phyloP scores from a whole-genome alignment of 2,888 invertebrate genomes.

The Carabus problematicus region DNA sequence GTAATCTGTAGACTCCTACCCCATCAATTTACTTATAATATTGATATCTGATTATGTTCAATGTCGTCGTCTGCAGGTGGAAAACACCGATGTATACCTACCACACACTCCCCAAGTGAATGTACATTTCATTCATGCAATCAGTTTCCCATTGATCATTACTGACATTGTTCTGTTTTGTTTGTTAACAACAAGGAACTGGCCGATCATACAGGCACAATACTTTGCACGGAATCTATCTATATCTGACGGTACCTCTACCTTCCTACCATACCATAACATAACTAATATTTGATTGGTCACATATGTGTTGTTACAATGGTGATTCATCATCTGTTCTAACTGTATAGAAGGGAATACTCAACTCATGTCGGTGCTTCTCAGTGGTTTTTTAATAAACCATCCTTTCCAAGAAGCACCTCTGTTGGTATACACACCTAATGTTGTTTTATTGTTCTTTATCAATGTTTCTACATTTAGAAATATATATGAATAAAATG shows the following conservation, averaged over 20 bases:
- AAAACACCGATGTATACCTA: no score
- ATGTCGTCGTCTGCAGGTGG: no score
- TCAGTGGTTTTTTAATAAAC: conserved; percentile 36
- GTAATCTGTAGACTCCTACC: no score
- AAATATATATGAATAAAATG: conserved; percentile 40
- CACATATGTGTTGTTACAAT: conserved; percentile 30
- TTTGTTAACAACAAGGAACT: no score
- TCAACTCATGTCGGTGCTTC: conserved; percentile 36
- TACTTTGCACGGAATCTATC: conserved; percentile 34
- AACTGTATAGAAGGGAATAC: conserved; percentile 32
- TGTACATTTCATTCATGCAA: no score
- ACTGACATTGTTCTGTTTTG: no score
- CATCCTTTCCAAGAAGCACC: conserved; percentile 41
- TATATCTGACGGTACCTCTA: conserved; percentile 33
- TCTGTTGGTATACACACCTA: conserved; percentile 40
- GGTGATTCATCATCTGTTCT: conserved; percentile 28
- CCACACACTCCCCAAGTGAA: no score
- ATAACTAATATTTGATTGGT: conserved; percentile 31
- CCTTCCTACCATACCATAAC: not conserved
- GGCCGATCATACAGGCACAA: not conserved
- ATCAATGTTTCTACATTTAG: conserved; percentile 43
- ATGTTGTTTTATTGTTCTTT: conserved; percentile 42
- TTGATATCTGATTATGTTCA: no score
- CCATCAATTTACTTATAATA: no score
- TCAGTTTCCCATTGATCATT: no score